Evolutionary conservation across 2,888 invertebrate genomes (phyloP).

Genomic region (Bugula neritina): DNA sequence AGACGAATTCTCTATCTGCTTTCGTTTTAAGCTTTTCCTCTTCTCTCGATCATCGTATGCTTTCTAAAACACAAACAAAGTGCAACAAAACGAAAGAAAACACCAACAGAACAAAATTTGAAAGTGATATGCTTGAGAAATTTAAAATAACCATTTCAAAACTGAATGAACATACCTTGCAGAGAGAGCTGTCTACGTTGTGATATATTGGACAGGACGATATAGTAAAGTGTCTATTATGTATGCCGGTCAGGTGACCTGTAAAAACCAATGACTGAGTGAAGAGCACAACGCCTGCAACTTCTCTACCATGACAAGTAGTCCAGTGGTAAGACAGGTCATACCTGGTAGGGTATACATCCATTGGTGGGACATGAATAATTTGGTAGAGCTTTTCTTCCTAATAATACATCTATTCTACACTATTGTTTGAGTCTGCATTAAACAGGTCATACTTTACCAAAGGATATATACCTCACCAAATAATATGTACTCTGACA

Average conservation of each 20-base stretch:
- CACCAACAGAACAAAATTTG: background rate
- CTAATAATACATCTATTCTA: too few relatives aligned
- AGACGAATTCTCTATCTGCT: conserved; percentile 25
- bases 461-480: too few relatives aligned
- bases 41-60: conserved; percentile 42
- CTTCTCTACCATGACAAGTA: background rate
- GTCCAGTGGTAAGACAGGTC: too few relatives aligned
- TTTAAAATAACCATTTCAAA: too few relatives aligned
- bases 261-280: conserved; percentile 32
- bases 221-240: conserved; percentile 75
- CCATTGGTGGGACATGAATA: too few relatives aligned
- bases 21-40: conserved; percentile 36
- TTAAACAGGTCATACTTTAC: too few relatives aligned
- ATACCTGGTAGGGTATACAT: too few relatives aligned
- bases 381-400: too few relatives aligned
- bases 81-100: too few relatives aligned
- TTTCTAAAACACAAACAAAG: too few relatives aligned
- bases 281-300: background rate
- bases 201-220: conserved; percentile 89
- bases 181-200: conserved; percentile 70
- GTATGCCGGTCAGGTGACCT: conserved; percentile 74
- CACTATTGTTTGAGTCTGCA: too few relatives aligned
- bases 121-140: background rate
- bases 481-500: too few relatives aligned
- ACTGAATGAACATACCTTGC: conserved; percentile 55